Base-by-base conservation (phyloP, 1,140 invertebrate genomes). In the Lucilia cuprina region DNA sequence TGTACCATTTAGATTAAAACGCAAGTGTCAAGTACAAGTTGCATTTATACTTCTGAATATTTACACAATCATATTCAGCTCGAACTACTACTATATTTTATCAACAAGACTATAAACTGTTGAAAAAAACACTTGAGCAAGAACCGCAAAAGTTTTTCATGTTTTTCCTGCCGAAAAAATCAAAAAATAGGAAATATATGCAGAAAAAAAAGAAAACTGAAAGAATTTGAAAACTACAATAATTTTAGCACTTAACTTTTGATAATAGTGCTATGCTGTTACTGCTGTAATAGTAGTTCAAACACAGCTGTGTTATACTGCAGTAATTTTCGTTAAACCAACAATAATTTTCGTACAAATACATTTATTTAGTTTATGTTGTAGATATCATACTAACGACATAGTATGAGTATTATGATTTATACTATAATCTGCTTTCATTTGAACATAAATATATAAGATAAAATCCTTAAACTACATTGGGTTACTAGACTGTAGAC, bases 1-100 rank as follows among this genome's bases (percentile, higher is more conserved):
- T 70, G 65, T 70, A 70, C 19, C 65, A 70, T 70, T 70, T 70
- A 21, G 19, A 25, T 21, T 70, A 21, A 17, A 70, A 70, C 19
- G 65, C 65, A 70, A 70, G 65, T 70, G 65, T 70, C 65, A 70
- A 70, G 65, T 70, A 70, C 65, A 70, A 70, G 65, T 70, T 70
- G 65, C 21, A 60, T 70, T 70, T 70, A 30, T 70, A 70, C 65
- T 70, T 19, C 13, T n/a, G 14, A 60, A 60, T 30, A 30, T 30
- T 30, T 30, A 60, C 55, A 60, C 14, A 60, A 17, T 60, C 14
- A 60, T 60, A 60, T n/a, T n/a, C 55, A 60, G 41, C 41, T 8
- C 5, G 25, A 41, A 41, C 35, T 41, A 41, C 41, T 41, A 41
- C 41, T 55, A n/a, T n/a, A n/a, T n/a, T n/a, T n/a, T n/a, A n/a